Evolutionary conservation across 2,888 invertebrate species (phyloP).

Genomic region (Megamerina dolium): DNA sequence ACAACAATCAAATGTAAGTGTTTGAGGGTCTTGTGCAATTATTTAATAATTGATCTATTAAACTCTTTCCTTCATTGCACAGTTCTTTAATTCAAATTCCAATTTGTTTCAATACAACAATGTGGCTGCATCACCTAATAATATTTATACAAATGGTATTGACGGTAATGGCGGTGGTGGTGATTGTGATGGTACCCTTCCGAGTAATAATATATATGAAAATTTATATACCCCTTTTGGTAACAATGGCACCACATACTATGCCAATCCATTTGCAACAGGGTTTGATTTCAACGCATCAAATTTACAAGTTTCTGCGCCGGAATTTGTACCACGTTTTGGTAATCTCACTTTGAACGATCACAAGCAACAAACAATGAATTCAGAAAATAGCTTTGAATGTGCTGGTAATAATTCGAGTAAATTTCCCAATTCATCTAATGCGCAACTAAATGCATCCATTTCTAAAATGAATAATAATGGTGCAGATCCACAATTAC

Average conservation of each 20-base stretch:
- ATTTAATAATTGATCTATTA: no score
- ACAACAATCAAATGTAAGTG: no score
- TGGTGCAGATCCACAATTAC: constrained; percentile 9
- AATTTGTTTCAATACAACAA: no score
- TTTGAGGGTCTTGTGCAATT: no score
- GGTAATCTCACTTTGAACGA: constrained; percentile 32
- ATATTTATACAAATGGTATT: no score
- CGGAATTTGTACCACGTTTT: constrained; percentile 46
- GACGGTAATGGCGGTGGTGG: background rate
- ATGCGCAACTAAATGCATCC: no score
- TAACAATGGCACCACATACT: constrained; percentile 10
- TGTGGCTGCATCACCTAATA: no score
- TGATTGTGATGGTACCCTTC: constrained; percentile 2
- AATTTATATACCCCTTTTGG: constrained; percentile 28
- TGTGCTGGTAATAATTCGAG: no score
- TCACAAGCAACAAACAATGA: constrained; percentile 3
- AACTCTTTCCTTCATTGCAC: no score
- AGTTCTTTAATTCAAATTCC: no score
- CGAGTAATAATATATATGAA: constrained; percentile 14
- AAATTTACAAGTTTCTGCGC: constrained; percentile 41
- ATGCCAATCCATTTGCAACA: constrained; percentile 34
- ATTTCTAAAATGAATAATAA: background rate
- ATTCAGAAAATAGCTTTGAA: no score
- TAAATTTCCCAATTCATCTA: no score
- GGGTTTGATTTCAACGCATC: constrained; percentile 36